A percentile compares a stretch with the other conserved stretches of the same genome.
These are phyloP conservation scores for Stenichneumon culpator DNA, from an alignment of 2,888 invertebrate species.

Conservation along the genomic window DNA sequence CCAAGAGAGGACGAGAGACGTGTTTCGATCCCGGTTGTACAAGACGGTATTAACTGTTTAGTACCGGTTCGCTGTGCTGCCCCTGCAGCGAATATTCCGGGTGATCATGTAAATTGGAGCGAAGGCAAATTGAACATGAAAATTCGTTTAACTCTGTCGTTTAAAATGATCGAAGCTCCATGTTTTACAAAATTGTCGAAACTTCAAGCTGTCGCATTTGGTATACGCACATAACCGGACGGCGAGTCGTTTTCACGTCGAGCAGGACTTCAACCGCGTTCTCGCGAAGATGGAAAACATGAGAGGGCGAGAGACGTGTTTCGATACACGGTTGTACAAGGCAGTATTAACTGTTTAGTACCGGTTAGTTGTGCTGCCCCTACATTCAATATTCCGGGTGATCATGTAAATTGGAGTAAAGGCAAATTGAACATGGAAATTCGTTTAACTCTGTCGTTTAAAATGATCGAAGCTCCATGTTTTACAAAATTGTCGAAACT, in stretches of 20 bases:
- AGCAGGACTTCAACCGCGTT: neutral
- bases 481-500: conserved; percentile 3
- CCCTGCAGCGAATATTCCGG: neutral
- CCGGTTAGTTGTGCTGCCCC: neutral
- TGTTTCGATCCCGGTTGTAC: conserved; percentile 40
- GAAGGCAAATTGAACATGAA: neutral
- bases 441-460: neutral
- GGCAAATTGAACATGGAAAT: conserved; percentile 13
- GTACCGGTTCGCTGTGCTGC: neutral
- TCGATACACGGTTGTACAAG: conserved; percentile 44
- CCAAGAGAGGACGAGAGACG: conserved; percentile 12
- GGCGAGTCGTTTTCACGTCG: no score
- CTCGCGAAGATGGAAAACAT: conserved; percentile 35
- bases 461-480: neutral
- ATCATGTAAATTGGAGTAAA: conserved; percentile 5
- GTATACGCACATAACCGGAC: neutral
- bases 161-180: neutral
- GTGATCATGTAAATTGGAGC: neutral
- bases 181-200: neutral
- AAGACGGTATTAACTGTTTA: neutral
- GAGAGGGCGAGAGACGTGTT: conserved; percentile 8
- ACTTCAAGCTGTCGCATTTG: neutral
- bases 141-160: neutral
- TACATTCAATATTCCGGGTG: neutral
- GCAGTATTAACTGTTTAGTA: neutral